Conservation (phyloP, 2,797 vertebrate species). For the Enteromius thamalakanensis region DNA sequence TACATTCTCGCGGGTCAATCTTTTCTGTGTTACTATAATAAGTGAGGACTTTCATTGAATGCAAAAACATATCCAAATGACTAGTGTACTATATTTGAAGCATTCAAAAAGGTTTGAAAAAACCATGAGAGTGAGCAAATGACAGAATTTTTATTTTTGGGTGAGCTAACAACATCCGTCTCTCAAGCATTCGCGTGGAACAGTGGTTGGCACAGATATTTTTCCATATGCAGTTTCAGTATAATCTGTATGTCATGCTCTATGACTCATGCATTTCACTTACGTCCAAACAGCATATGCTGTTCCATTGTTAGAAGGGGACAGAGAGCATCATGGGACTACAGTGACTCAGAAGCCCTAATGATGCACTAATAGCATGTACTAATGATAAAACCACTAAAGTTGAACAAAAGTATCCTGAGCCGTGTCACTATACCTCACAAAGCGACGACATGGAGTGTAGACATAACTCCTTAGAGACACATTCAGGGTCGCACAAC, state of each 20-base stretch:
- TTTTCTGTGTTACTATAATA: not conserved
- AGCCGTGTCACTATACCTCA: constrained; percentile 73
- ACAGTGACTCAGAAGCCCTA: constrained; percentile 2
- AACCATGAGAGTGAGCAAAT: not conserved
- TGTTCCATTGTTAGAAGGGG: constrained; percentile 4
- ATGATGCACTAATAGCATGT: constrained; percentile 21
- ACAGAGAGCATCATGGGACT: constrained; percentile 4
- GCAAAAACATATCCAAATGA: not conserved
- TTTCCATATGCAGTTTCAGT: constrained; percentile 2
- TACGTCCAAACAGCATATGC: constrained; percentile 10
- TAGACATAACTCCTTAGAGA: constrained; percentile 74
- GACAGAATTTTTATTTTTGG: not conserved
- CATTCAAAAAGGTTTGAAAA: not conserved
- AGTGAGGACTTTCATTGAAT: not conserved
- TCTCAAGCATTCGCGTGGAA: not conserved
- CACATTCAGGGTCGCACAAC: constrained; percentile 53
- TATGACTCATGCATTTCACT: constrained; percentile 29
- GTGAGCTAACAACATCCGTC: constrained; percentile 9
- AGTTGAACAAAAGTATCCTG: constrained; percentile 1
- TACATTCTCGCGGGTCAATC: too few species aligned
- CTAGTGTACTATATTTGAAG: not conserved
- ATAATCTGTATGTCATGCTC: constrained; percentile 4
- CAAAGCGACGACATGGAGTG: constrained; percentile 69
- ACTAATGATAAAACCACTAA: constrained; percentile 1
- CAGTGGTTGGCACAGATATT: constrained; percentile 18